These are phyloP conservation scores for Hycleus phaleratus DNA, from an alignment of 1,140 invertebrate species.

Conservation along the genomic window DNA sequence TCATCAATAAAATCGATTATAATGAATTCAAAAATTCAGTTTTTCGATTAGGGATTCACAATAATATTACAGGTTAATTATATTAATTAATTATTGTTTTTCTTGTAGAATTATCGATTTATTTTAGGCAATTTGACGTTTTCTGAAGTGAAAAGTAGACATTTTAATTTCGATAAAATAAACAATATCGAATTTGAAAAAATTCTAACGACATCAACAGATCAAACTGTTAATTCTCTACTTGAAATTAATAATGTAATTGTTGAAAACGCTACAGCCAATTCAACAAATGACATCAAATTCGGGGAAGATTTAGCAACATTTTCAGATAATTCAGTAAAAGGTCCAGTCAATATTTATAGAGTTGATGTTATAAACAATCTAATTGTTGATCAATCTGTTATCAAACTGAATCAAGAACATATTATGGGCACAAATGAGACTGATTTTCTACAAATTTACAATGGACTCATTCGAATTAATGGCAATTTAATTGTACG, in stretches of 20 bases:
- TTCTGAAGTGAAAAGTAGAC: conserved; percentile 4
- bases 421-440: conserved; percentile 24
- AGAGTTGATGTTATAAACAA: conserved; percentile 22
- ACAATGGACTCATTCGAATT: conserved; percentile 27
- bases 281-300: conserved; percentile 25
- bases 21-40: conserved; percentile 25
- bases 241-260: conserved; percentile 24
- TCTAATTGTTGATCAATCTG: conserved; percentile 1
- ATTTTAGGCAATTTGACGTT: conserved; percentile 6
- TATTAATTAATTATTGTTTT: neutral
- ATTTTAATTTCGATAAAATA: conserved; percentile 16
- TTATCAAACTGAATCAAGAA: conserved; percentile 5
- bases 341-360: conserved; percentile 26
- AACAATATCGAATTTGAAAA: conserved; percentile 6
- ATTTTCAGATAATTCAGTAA: conserved; percentile 5
- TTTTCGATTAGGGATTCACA: conserved; percentile 23
- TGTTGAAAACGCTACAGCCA: conserved; percentile 14
- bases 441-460: conserved; percentile 30
- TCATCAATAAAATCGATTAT: conserved; percentile 29
- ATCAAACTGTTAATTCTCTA: conserved; percentile 26
- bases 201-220: conserved; percentile 28
- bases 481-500: conserved; percentile 27
- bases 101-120: neutral
- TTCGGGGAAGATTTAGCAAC: conserved; percentile 19
- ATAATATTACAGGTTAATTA: conserved; percentile 21